Evolutionary conservation across 92 coral and sea anemone species (phyloP).

Genomic region (Palythoa caribaeorum): DNA sequence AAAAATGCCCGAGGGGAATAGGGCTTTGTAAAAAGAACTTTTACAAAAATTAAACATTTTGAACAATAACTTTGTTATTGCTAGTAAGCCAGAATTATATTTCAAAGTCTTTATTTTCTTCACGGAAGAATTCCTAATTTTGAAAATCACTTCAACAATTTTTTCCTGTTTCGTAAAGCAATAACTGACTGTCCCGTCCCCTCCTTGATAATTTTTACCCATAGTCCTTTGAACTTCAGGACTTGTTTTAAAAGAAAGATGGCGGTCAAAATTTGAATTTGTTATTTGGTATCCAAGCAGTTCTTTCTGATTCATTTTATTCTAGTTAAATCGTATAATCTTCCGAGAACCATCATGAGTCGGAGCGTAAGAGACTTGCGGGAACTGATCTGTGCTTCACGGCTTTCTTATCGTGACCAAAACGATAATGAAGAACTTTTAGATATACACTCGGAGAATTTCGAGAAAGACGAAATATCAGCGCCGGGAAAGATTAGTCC

Average conservation of each 20-base stretch:
- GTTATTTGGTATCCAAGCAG: slow-evolving; percentile 62
- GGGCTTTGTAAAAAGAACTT: not conserved
- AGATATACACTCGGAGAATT: slow-evolving; percentile 27
- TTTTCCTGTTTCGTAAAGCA: not conserved
- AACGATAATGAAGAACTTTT: slow-evolving; percentile 64
- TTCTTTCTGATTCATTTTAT: not conserved
- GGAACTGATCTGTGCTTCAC: slow-evolving; percentile 87
- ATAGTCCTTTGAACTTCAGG: slow-evolving; percentile 1
- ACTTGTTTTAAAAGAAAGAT: slow-evolving; percentile 51
- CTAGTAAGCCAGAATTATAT: not conserved
- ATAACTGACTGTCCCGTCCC: not conserved
- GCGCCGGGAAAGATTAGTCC: slow-evolving; percentile 46
- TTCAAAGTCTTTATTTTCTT: not conserved
- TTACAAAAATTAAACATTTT: not conserved
- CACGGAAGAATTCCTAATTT: not conserved
- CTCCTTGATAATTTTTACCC: slow-evolving; percentile 4
- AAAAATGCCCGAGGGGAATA: not conserved
- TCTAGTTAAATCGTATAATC: no score
- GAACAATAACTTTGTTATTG: not conserved
- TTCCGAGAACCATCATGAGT: slow-evolving; percentile 55
- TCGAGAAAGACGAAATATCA: slow-evolving; percentile 39
- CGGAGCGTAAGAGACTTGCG: slow-evolving; percentile 92
- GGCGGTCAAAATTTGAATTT: slow-evolving; percentile 69
- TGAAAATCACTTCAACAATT: not conserved
- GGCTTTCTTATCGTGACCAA: slow-evolving; percentile 89